Conservation (phyloP, 2,888 invertebrate genomes). For the Spisula subtruncata region DNA sequence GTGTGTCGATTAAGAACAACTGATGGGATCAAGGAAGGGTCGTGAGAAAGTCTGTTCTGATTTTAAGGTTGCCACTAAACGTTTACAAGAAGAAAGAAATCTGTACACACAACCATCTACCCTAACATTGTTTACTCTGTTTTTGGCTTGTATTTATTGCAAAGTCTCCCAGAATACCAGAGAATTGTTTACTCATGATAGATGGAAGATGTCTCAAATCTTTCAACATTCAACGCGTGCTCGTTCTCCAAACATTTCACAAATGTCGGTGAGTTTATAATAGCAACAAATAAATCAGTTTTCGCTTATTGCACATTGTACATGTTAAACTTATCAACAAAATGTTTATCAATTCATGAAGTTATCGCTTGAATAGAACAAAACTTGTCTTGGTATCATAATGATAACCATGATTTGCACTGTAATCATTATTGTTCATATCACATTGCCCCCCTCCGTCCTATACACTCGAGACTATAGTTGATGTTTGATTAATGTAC, state of each 20-base stretch:
- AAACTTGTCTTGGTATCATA: not conserved
- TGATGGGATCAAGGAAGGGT: not conserved
- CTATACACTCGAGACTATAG: not conserved
- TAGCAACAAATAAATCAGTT: no score
- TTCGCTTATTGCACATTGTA: no score
- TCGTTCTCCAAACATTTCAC: not conserved
- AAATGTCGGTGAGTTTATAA: no score
- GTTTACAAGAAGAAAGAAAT: slow-evolving; percentile 2
- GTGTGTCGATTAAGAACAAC: not conserved
- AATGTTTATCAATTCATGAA: no score
- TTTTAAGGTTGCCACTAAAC: not conserved
- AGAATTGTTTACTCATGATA: not conserved
- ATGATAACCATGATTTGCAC: not conserved
- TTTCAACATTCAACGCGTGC: not conserved
- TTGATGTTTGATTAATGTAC: not conserved
- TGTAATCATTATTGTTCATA: not conserved
- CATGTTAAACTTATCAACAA: no score
- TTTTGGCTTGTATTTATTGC: not conserved
- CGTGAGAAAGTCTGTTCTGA: slow-evolving; percentile 1
- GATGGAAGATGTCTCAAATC: not conserved
- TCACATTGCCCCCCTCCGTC: not conserved
- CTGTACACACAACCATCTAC: not conserved
- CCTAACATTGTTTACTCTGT: not conserved
- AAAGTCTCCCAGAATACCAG: not conserved
- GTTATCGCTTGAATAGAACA: not conserved